phyloP scores from a whole-genome alignment of 2,113 vertebrate species.

The Bubalus kerabau region DNA sequence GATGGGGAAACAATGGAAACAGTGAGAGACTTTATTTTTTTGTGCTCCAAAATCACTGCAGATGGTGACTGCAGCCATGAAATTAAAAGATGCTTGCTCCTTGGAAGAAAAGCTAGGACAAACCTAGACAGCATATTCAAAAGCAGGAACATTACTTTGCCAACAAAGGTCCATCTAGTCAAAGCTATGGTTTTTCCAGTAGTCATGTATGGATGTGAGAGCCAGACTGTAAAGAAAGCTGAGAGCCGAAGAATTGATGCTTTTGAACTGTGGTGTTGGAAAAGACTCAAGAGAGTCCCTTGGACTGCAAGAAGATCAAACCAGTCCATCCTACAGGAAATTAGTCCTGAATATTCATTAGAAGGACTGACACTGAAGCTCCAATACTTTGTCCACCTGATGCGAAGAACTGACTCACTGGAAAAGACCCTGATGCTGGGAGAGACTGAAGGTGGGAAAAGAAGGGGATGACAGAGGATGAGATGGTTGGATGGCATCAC shows the following conservation, averaged over 20 bases:
- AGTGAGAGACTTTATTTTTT: not conserved
- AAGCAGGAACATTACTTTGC: not conserved
- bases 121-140: not conserved
- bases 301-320: not conserved
- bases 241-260: rapidly evolving
- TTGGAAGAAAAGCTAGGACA: not conserved
- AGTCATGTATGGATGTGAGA: not conserved
- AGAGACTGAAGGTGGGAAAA: not conserved
- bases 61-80: not conserved
- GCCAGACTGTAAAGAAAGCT: not conserved
- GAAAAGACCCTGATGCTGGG: not conserved
- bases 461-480: not conserved
- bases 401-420: not conserved
- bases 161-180: not conserved
- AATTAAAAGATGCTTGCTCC: not conserved
- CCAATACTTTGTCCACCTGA: not conserved
- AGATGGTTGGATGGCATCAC: not conserved
- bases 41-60: not conserved
- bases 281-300: not conserved
- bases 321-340: not conserved
- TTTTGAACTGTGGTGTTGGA: not conserved
- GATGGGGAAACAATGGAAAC: not conserved
- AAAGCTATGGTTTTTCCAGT: not conserved
- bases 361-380: not conserved
- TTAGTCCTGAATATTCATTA: not conserved